Conservation (phyloP, 1,140 invertebrate genomes). For the Lutraria rhynchaena region DNA sequence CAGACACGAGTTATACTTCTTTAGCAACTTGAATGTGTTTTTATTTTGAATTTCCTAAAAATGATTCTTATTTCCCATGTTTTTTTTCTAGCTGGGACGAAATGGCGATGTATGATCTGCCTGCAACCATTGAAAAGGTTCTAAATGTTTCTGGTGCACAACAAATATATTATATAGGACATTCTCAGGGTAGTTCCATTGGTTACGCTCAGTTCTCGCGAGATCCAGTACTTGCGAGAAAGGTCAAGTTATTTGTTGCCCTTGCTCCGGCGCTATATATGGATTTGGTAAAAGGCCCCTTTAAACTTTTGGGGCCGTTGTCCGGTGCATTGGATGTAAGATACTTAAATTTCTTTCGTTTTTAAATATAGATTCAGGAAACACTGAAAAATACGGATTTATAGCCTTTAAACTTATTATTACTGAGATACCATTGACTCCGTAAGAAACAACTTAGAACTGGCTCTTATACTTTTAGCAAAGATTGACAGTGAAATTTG, state of each 20-base stretch:
- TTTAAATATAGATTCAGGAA: too few relatives aligned
- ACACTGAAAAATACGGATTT: too few relatives aligned
- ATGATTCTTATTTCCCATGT: background rate
- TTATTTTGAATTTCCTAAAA: background rate
- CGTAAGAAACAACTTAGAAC: too few relatives aligned
- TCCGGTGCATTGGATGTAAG: conserved; percentile 78
- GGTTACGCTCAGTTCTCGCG: conserved; percentile 80
- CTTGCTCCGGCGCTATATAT: conserved; percentile 90
- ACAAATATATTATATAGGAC: conserved; percentile 87
- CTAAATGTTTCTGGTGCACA: conserved; percentile 84
- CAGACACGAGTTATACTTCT: background rate
- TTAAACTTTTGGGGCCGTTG: conserved; percentile 80
- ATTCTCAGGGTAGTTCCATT: conserved; percentile 87
- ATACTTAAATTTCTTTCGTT: background rate
- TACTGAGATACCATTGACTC: too few relatives aligned
- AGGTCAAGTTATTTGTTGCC: conserved; percentile 83
- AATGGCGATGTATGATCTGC: conserved; percentile 88
- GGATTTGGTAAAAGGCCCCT: conserved; percentile 87
- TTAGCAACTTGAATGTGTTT: background rate
- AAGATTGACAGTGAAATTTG: too few relatives aligned
- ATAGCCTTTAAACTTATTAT: too few relatives aligned
- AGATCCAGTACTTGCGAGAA: conserved; percentile 63
- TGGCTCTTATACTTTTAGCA: too few relatives aligned
- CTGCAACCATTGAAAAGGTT: conserved; percentile 87
- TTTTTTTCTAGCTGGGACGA: conserved; percentile 87